Conservation (phyloP, 2,113 vertebrate species). For the Serinus canaria region DNA sequence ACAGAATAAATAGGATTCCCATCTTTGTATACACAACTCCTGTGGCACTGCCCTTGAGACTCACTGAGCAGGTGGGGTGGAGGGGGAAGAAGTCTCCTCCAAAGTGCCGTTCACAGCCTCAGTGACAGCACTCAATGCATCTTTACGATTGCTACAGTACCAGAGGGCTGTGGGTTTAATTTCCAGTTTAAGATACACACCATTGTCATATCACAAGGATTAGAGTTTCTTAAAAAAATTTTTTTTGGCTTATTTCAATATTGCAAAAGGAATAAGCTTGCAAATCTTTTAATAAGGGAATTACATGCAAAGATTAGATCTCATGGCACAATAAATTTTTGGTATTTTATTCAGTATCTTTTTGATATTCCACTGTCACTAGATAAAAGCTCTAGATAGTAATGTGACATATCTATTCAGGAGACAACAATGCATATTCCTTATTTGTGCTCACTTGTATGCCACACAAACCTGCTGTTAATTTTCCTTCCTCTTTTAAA, state of each 20-base stretch:
- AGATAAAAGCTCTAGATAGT: slow-evolving; percentile 73
- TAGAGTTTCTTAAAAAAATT: neutral
- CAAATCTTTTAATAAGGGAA: slow-evolving; percentile 79
- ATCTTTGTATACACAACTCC: slow-evolving; percentile 1
- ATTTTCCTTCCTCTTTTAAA: slow-evolving; percentile 72
- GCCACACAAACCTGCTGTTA: slow-evolving; percentile 69
- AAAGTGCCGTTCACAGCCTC: slow-evolving; percentile 9
- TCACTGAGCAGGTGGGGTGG: neutral
- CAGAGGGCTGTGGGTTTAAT: slow-evolving; percentile 48
- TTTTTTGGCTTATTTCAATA: slow-evolving; percentile 65
- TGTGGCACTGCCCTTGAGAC: neutral
- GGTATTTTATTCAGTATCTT: slow-evolving; percentile 72
- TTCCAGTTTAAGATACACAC: slow-evolving; percentile 66
- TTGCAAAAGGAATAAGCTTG: slow-evolving; percentile 65
- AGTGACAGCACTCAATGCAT: neutral
- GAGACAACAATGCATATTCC: slow-evolving; percentile 68
- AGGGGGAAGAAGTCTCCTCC: neutral
- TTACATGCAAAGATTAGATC: slow-evolving; percentile 77
- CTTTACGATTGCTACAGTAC: neutral
- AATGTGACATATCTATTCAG: slow-evolving; percentile 78
- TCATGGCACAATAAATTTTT: slow-evolving; percentile 74
- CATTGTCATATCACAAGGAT: slow-evolving; percentile 61
- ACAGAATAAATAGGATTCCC: slow-evolving; percentile 39
- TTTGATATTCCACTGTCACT: slow-evolving; percentile 72
- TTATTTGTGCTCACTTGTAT: slow-evolving; percentile 72